A percentile compares a stretch with the other conserved stretches of the same genome.
These are phyloP conservation scores for Ceratosolen solmsi DNA, from an alignment of 1,140 invertebrate species.

Conservation along the genomic window DNA sequence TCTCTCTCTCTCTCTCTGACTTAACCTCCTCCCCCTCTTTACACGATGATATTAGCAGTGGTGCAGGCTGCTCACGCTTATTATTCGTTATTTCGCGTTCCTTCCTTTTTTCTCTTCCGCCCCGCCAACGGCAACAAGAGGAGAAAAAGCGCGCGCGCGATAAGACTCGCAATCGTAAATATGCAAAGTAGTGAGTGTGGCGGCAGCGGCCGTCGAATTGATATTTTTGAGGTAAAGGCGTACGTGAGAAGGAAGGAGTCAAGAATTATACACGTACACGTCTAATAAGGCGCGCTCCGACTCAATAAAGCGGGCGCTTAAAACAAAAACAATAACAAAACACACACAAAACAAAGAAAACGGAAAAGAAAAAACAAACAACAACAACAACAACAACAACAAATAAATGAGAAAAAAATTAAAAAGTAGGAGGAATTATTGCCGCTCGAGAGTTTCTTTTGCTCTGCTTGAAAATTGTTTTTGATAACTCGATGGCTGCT, in stretches of 20 bases:
- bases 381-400: neutral
- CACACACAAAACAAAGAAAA: neutral
- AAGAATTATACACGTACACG: constrained; percentile 27
- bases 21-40: neutral
- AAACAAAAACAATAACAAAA: neutral
- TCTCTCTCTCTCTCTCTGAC: neutral
- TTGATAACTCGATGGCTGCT: constrained; percentile 25
- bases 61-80: constrained; percentile 17
- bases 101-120: neutral
- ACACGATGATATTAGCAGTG: constrained; percentile 42
- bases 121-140: neutral
- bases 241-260: neutral
- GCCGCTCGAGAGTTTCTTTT: neutral
- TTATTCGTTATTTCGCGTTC: constrained; percentile 48
- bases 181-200: constrained; percentile 40
- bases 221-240: constrained; percentile 46
- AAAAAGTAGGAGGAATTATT: neutral
- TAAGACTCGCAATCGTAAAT: constrained; percentile 48
- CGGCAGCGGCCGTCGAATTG: constrained; percentile 27
- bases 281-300: constrained; percentile 1
- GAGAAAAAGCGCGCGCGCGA: constrained; percentile 38
- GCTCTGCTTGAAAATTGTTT: neutral
- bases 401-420: neutral
- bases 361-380: too few relatives aligned
- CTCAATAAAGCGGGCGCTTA: neutral